Evolutionary conservation across 2,113 vertebrate species (phyloP).

Genomic region (Pagrus major): DNA sequence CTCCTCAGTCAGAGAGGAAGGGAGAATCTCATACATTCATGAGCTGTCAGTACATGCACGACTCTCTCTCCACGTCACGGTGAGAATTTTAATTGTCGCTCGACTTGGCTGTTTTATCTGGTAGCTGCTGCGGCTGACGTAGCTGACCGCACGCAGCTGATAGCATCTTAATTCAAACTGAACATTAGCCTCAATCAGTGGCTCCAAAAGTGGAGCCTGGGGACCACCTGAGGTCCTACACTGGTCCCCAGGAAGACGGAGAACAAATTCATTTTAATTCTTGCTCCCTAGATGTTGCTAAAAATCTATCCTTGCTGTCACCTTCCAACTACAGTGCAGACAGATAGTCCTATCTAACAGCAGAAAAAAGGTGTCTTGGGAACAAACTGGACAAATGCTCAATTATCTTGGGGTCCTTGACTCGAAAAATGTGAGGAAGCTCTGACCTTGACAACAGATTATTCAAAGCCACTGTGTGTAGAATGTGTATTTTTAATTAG

Average conservation of each 20-base stretch:
- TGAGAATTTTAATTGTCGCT: conserved; percentile 16
- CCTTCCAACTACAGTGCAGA: conserved; percentile 16
- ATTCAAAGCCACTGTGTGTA: neutral
- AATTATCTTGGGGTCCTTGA: conserved; percentile 15
- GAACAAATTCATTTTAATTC: conserved; percentile 23
- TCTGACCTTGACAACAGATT: neutral
- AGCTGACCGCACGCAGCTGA: conserved; percentile 10
- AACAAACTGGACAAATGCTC: conserved; percentile 14
- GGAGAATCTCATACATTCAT: conserved; percentile 14
- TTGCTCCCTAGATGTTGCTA: conserved; percentile 27
- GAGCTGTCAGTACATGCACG: conserved; percentile 44
- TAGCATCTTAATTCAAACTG: conserved; percentile 66
- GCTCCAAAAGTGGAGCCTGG: conserved; percentile 18
- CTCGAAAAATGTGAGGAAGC: neutral
- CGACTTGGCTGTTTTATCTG: conserved; percentile 15
- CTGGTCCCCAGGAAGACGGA: conserved; percentile 17
- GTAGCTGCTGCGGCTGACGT: conserved; percentile 1
- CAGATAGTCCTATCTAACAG: conserved; percentile 37
- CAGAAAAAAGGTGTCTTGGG: conserved; percentile 5
- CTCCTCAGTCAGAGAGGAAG: conserved; percentile 13
- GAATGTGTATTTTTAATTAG: neutral
- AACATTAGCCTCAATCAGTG: conserved; percentile 48
- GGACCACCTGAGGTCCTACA: conserved; percentile 22
- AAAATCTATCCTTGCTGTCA: conserved; percentile 26
- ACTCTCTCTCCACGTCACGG: neutral